These are phyloP conservation scores for Macrosteles quadrilineatus DNA, from an alignment of 1,140 invertebrate species.

Conservation along the genomic window DNA sequence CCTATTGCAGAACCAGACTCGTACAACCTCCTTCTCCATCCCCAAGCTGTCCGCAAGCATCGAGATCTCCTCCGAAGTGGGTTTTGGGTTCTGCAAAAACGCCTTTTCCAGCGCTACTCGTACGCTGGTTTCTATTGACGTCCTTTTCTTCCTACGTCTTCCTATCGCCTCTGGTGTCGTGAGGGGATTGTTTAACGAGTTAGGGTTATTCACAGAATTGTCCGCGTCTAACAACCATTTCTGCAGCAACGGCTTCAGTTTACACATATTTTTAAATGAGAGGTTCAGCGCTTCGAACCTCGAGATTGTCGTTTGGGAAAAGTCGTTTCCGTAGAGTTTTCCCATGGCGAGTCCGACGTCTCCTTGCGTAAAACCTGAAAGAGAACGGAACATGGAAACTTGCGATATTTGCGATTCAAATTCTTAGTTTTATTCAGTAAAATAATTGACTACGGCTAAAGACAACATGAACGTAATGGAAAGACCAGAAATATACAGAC, in stretches of 20 bases:
- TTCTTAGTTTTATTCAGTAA: too few species aligned
- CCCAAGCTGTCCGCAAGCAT: slow-evolving; percentile 85
- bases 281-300: slow-evolving; percentile 97
- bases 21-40: slow-evolving; percentile 97
- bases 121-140: slow-evolving; percentile 95
- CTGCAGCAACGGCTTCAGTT: slow-evolving; percentile 94
- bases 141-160: slow-evolving; percentile 93
- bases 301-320: slow-evolving; percentile 98
- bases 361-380: slow-evolving; percentile 95
- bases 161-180: slow-evolving; percentile 84
- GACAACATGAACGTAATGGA: background rate
- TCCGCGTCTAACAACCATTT: slow-evolving; percentile 98
- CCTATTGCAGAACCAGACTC: slow-evolving; percentile 97
- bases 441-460: too few species aligned
- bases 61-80: slow-evolving; percentile 94
- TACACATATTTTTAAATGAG: slow-evolving; percentile 99
- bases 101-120: slow-evolving; percentile 91
- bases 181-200: slow-evolving; percentile 69
- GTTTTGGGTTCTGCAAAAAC: slow-evolving; percentile 94
- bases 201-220: slow-evolving; percentile 80
- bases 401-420: too few species aligned
- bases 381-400: slow-evolving; percentile 35
- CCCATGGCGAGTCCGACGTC: slow-evolving; percentile 99
- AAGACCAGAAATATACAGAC: slow-evolving; percentile 52
- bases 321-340: slow-evolving; percentile 97